Percentiles rank a stretch among this genome's conserved stretches.
These are phyloP conservation scores for Synanthedon myopaeformis DNA, from an alignment of 2,888 invertebrate species.

Conservation along the genomic window DNA sequence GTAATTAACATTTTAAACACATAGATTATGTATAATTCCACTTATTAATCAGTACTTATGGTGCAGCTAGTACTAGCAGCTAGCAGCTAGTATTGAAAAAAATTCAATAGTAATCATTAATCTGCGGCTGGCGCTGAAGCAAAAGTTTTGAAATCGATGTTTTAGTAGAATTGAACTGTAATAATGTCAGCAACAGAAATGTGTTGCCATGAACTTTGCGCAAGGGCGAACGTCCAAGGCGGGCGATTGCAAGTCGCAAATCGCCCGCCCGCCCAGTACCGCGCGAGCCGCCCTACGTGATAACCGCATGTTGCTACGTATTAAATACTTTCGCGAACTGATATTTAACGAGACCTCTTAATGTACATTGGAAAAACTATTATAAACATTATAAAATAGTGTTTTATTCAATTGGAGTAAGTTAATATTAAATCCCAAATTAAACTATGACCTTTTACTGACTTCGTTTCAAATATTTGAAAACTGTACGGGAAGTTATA, in stretches of 20 bases:
- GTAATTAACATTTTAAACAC: too few species aligned
- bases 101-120: too few species aligned
- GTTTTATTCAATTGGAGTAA: not conserved
- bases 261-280: constrained; percentile 56
- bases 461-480: not conserved
- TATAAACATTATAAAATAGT: not conserved
- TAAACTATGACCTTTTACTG: not conserved
- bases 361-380: not conserved
- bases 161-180: constrained; percentile 7
- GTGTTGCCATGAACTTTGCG: constrained; percentile 58
- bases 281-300: constrained; percentile 43
- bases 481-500: not conserved
- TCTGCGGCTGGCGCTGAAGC: too few species aligned
- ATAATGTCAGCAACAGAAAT: constrained; percentile 41
- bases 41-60: too few species aligned
- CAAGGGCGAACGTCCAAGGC: constrained; percentile 29
- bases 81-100: too few species aligned
- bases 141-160: too few species aligned
- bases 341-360: constrained; percentile 1
- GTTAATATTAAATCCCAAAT: not conserved
- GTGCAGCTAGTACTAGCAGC: too few species aligned
- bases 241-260: not conserved
- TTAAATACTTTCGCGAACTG: constrained; percentile 17
- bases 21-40: too few species aligned
- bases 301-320: constrained; percentile 30